Percentiles rank a stretch among this genome's conserved stretches.
Conservation (phyloP, 2,113 vertebrate genomes). For the Colinus virginianus region DNA sequence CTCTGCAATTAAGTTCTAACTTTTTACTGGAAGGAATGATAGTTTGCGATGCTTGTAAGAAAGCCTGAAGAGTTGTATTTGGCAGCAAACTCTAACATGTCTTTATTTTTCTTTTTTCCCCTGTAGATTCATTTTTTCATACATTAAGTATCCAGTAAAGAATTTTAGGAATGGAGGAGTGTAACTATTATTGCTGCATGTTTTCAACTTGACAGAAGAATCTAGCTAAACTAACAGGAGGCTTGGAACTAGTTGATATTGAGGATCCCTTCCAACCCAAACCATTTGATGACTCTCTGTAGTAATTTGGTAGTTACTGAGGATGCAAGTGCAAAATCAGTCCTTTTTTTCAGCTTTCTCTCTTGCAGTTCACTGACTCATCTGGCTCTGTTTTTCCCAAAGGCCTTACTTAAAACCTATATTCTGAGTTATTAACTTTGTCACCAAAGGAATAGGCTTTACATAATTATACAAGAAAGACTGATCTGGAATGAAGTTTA, state of each 20-base stretch:
- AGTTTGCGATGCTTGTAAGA: not conserved
- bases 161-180: not conserved
- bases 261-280: not conserved
- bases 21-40: not conserved
- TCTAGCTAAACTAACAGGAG: not conserved
- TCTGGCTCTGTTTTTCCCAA: not conserved
- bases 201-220: not conserved
- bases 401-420: not conserved
- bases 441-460: slow-evolving; percentile 3
- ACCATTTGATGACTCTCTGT: not conserved
- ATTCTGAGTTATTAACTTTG: slow-evolving; percentile 40
- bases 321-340: not conserved
- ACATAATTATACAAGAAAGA: not conserved
- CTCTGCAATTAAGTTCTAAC: not conserved
- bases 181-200: not conserved
- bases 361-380: not conserved
- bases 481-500: not conserved
- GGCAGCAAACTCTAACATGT: not conserved
- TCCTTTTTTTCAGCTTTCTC: not conserved
- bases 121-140: slow-evolving; percentile 28
- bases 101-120: not conserved
- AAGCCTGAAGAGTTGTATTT: not conserved
- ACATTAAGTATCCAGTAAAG: not conserved
- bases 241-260: not conserved
- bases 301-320: not conserved